A percentile compares a stretch with the other conserved stretches of the same genome.
Evolutionary conservation across 2,797 vertebrate species (phyloP).

Genomic region (Octomys mimax): DNA sequence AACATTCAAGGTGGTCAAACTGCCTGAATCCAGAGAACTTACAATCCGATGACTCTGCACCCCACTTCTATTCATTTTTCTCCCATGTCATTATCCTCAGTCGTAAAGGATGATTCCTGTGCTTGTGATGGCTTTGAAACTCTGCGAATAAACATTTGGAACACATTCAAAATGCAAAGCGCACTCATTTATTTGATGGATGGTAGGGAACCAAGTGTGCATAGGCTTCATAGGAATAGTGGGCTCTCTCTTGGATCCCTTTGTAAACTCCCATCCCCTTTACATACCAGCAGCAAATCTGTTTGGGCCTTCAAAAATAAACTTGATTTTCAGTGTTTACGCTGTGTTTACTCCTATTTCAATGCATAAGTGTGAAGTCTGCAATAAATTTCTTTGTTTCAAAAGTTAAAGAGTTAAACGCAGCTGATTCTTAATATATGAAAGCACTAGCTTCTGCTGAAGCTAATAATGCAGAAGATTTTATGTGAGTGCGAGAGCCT

Average conservation of each 20-base stretch:
- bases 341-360: neutral
- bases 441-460: neutral
- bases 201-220: neutral
- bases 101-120: neutral
- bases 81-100: neutral
- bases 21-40: neutral
- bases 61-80: neutral
- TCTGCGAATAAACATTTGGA: slow-evolving; percentile 18
- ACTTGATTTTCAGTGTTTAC: neutral
- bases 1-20: neutral
- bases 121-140: neutral
- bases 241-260: neutral
- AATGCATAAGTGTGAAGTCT: neutral
- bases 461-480: neutral
- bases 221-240: neutral
- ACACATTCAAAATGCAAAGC: neutral
- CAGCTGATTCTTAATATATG: neutral
- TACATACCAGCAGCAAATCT: neutral
- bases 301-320: neutral
- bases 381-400: slow-evolving; percentile 22
- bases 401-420: neutral
- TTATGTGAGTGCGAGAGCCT: neutral
- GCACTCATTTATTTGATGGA: slow-evolving; percentile 4
- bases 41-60: neutral
- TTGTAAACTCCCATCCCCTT: neutral